Evolutionary conservation across 2,888 invertebrate species (phyloP).

Genomic region (Acanthoscelides obtectus): DNA sequence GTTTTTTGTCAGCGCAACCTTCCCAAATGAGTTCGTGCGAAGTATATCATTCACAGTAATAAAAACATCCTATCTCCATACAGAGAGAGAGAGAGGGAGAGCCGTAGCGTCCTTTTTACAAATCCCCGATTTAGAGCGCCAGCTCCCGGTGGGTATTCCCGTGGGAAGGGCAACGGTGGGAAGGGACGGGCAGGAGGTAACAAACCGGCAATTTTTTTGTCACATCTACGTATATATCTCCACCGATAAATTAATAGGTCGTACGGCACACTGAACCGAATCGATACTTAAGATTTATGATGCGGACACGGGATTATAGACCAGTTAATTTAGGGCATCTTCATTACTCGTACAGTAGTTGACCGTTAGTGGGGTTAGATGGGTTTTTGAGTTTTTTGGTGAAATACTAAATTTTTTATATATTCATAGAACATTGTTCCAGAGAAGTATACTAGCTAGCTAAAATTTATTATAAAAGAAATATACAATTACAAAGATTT

Average conservation of each 20-base stretch:
- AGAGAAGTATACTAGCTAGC: no score
- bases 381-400: no score
- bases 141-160: neutral
- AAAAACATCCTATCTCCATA: neutral
- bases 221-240: neutral
- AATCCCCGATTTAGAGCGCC: neutral
- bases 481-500: no score
- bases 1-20: neutral
- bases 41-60: neutral
- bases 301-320: constrained; percentile 1
- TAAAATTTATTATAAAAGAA: no score
- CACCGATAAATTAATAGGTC: constrained; percentile 12
- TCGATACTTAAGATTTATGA: constrained; percentile 13
- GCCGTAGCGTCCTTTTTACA: neutral
- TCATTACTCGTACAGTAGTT: no score
- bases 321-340: no score
- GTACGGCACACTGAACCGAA: constrained; percentile 8
- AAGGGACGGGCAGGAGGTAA: neutral
- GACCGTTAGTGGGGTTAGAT: no score
- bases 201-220: neutral
- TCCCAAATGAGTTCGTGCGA: neutral
- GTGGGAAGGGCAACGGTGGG: neutral
- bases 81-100: neutral
- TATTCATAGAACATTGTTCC: no score
- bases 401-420: no score